Evolutionary conservation across 1,140 invertebrate species (phyloP).

Genomic region (Pseudomyrmex gracilis): DNA sequence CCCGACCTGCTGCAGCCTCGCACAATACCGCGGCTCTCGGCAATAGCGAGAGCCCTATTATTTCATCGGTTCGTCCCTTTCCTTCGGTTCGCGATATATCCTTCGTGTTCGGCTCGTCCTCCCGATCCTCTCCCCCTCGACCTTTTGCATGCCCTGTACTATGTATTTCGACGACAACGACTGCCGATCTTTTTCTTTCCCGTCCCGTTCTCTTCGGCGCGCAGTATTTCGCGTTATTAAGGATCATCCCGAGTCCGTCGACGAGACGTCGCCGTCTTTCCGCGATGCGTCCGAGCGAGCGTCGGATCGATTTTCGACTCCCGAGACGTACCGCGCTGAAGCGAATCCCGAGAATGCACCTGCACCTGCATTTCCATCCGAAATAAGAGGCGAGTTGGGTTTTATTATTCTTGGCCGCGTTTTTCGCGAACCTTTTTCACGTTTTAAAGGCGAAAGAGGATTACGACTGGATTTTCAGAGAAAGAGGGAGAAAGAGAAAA

Average conservation of each 20-base stretch:
- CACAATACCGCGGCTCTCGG: slow-evolving; percentile 64
- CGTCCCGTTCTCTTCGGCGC: neutral
- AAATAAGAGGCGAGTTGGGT: slow-evolving; percentile 16
- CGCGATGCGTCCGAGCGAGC: slow-evolving; percentile 36
- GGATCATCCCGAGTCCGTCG: slow-evolving; percentile 63
- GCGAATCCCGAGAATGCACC: neutral
- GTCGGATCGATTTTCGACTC: slow-evolving; percentile 67
- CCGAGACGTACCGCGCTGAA: slow-evolving; percentile 12
- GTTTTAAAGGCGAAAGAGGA: neutral
- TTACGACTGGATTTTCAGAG: neutral
- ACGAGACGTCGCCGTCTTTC: slow-evolving; percentile 1
- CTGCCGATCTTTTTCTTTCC: slow-evolving; percentile 25
- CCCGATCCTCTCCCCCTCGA: slow-evolving; percentile 18
- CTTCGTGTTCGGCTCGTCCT: neutral
- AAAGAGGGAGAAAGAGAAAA: neutral
- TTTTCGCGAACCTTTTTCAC: neutral
- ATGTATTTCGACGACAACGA: neutral
- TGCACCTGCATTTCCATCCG: slow-evolving; percentile 22
- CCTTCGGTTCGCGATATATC: slow-evolving; percentile 55
- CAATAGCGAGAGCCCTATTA: slow-evolving; percentile 72
- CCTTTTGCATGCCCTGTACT: slow-evolving; percentile 6
- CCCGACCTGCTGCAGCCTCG: slow-evolving; percentile 51
- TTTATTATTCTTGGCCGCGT: slow-evolving; percentile 1
- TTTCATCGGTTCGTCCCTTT: slow-evolving; percentile 65
- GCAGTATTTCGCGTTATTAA: slow-evolving; percentile 66